Base-by-base conservation (phyloP, 2,113 vertebrate species). In the Eurystomus gularis region DNA sequence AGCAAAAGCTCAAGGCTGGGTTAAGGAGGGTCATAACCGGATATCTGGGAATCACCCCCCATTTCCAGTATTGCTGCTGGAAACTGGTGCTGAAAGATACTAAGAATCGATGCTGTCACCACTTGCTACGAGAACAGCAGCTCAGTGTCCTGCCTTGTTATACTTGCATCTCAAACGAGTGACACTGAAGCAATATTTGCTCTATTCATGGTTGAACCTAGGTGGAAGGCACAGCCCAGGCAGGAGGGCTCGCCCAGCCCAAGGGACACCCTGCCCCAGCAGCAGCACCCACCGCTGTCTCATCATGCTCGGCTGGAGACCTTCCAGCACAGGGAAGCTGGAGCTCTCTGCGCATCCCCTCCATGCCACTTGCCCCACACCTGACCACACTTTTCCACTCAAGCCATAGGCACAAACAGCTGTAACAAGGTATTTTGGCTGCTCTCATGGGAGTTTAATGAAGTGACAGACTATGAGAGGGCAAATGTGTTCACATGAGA, bases 391-490 rank as follows among this genome's bases (percentile, higher is more conserved):
- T 51, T 40, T 66, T 69, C 69, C 3, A 1, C 39, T 29, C 9
- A 8, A 65, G 31, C 35, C 29, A 51, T 1, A 8, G 17, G 31
- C 5, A 37, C 61, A 37, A 40, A 17, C 17, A 31, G 23, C 86
- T 70, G 33, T 46, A 79, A 55, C 51, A 33, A 8, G 3, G 33
- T 61, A 83, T 82, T 96, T 76, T 10, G 9, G 90, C 78, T 66
- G 78, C 73, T 96, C 80, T 83, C 87, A 57, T 73, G 75, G 66
- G 93, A 84, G 42, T 84, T 96, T 91, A 93, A 96, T 97, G 96
- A 97, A 96, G 90, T 37, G 65, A 75, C 5, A 87, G 46, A 29
- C 44, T 65, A 46, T 19, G 60, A 83, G 72, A 84, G 81, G 65
- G 89, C 90, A 82, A 55, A n/a, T 49, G 76, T 96, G 94, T 86